Evolutionary conservation across 2,888 invertebrate genomes (phyloP).

Genomic region (Drosophila incognita): DNA sequence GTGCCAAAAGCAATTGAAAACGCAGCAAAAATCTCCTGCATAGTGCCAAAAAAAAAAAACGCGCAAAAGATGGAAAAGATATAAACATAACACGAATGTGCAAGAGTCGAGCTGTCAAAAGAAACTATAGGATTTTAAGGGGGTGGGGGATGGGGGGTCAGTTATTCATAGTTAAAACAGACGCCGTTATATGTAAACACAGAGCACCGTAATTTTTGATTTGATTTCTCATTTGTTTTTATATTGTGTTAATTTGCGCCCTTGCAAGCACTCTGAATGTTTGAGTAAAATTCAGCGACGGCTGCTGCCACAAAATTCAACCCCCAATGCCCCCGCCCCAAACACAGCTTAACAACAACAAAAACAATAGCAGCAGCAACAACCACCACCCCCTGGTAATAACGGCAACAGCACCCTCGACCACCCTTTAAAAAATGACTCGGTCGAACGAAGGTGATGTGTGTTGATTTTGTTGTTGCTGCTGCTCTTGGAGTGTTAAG

Average conservation of each 20-base stretch:
- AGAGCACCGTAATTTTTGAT: constrained; percentile 43
- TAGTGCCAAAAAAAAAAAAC: constrained; percentile 55
- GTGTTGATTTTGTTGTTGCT: constrained; percentile 36
- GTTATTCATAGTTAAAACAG: constrained; percentile 8
- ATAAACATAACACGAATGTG: constrained; percentile 37
- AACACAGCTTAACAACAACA: constrained; percentile 26
- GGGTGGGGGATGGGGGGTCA: background rate
- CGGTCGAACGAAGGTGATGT: constrained; percentile 66
- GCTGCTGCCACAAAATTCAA: constrained; percentile 57
- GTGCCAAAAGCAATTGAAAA: constrained; percentile 45
- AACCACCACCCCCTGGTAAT: constrained; percentile 37
- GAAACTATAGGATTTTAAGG: background rate
- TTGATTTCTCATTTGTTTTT: constrained; percentile 52
- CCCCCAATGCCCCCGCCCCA: constrained; percentile 52
- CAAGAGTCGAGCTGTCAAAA: background rate
- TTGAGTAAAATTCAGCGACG: constrained; percentile 47
- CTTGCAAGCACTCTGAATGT: constrained; percentile 18
- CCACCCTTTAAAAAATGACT: constrained; percentile 40
- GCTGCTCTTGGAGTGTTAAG: constrained; percentile 56
- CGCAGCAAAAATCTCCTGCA: constrained; percentile 41
- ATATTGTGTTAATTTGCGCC: constrained; percentile 56
- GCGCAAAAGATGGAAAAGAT: constrained; percentile 52
- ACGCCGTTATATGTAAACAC: constrained; percentile 48
- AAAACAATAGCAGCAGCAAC: constrained; percentile 23
- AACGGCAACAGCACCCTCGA: constrained; percentile 26